Evolutionary conservation across 37 sponge, comb jelly and placozoan species (phyloP).

Genomic region (Tethya wilhelma): DNA sequence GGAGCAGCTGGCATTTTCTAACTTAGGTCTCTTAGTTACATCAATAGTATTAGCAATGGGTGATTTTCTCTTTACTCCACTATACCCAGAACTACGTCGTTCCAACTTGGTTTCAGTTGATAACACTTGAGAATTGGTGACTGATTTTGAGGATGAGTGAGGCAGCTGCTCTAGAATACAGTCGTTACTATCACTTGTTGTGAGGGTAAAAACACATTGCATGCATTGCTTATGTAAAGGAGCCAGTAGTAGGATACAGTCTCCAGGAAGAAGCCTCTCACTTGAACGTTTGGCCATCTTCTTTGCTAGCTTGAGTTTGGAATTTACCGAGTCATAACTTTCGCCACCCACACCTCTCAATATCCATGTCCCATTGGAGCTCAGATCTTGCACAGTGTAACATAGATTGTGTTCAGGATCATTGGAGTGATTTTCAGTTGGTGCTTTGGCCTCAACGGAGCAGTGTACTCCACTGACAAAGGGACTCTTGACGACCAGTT

Average conservation of each 20-base stretch:
- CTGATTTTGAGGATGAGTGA: no score
- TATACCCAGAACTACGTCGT: no score
- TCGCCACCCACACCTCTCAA: neutral
- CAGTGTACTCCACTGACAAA: conserved; percentile 48
- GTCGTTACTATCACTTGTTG: neutral
- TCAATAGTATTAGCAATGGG: no score
- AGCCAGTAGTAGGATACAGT: conserved; percentile 30
- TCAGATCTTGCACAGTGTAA: conserved; percentile 25
- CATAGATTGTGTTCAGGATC: no score
- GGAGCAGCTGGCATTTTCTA: no score
- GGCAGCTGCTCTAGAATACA: neutral
- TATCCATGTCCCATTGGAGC: conserved; percentile 65
- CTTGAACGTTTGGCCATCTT: neutral
- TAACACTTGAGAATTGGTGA: no score
- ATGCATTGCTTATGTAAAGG: conserved; percentile 19
- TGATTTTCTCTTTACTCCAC: no score
- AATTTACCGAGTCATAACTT: neutral
- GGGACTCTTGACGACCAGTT: conserved; percentile 21
- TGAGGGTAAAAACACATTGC: neutral
- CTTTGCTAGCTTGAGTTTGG: neutral
- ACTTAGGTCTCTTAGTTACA: no score
- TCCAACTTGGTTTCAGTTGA: no score
- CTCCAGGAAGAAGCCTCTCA: conserved; percentile 5
- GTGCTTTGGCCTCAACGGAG: conserved; percentile 4
- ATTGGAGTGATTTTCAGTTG: neutral